A percentile compares a stretch with the other conserved stretches of the same genome.
Conservation (phyloP, 2,113 vertebrate genomes). For the Scomber japonicus region DNA sequence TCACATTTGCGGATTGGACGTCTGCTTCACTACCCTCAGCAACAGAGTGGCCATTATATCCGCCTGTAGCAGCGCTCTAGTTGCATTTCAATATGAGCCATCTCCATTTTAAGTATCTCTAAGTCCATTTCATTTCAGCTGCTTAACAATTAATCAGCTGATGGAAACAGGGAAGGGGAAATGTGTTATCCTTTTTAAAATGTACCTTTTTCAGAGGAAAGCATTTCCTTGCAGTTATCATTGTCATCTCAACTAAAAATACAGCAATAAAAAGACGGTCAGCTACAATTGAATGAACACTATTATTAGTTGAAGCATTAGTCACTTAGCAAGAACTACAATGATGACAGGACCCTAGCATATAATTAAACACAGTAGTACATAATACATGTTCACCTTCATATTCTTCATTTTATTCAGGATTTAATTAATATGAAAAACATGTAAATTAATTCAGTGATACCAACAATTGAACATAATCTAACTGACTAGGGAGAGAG, state of each 20-base stretch:
- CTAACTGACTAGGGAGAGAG: no score
- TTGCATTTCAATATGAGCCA: conserved; percentile 67
- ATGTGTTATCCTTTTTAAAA: conserved; percentile 19
- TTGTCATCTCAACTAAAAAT: conserved; percentile 11
- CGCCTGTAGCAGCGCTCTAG: conserved; percentile 49
- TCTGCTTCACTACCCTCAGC: conserved; percentile 50
- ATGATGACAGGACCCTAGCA: conserved; percentile 1
- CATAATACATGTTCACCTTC: not conserved
- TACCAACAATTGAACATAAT: no score
- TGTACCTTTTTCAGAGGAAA: conserved; percentile 21
- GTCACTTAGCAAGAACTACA: conserved; percentile 14
- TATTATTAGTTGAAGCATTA: conserved; percentile 41
- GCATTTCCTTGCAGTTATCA: conserved; percentile 29
- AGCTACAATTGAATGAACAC: conserved; percentile 41
- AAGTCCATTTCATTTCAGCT: conserved; percentile 46
- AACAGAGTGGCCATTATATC: conserved; percentile 60
- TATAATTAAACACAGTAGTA: conserved; percentile 4
- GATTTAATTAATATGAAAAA: no score
- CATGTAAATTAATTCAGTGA: no score
- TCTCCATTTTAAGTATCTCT: conserved; percentile 59
- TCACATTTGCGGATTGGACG: conserved; percentile 42
- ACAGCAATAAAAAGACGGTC: conserved; percentile 14
- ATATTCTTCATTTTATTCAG: conserved; percentile 17
- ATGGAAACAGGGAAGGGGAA: conserved; percentile 30
- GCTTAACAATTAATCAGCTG: conserved; percentile 44